Conservation (phyloP, 2,797 vertebrate species). For the Myotis myotis region DNA sequence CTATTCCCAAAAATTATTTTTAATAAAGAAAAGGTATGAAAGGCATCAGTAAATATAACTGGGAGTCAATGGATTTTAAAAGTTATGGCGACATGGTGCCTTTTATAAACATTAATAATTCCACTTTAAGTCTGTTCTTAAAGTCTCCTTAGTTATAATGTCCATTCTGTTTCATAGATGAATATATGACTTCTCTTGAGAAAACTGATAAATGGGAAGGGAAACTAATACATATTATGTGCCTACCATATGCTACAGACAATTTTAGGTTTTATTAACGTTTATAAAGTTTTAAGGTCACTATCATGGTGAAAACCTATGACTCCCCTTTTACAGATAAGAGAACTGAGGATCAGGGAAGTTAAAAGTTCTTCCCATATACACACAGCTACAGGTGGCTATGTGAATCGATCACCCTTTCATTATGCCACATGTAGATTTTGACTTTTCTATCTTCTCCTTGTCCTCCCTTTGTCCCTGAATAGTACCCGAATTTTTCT, state of each 20-base stretch:
- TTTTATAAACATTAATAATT: background rate
- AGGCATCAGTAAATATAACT: background rate
- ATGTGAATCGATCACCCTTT: background rate
- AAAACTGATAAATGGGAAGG: background rate
- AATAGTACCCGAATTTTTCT: background rate
- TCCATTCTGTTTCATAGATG: background rate
- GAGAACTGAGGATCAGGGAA: background rate
- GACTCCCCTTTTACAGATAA: background rate
- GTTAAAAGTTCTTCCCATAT: background rate
- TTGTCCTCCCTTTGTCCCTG: background rate
- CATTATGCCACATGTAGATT: background rate
- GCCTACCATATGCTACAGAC: background rate
- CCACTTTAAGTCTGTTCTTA: background rate
- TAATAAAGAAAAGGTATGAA: background rate
- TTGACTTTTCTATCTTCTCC: background rate
- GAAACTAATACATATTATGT: background rate
- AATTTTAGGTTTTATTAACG: constrained; percentile 13
- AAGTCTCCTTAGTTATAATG: background rate
- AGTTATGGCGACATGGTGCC: background rate
- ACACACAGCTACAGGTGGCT: background rate
- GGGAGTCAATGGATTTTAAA: background rate
- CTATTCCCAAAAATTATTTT: background rate
- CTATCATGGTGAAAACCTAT: background rate
- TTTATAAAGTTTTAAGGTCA: background rate
- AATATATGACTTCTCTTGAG: background rate